Evolutionary conservation across 2,888 invertebrate species (phyloP).

Genomic region (Steinernema carpocapsae): DNA sequence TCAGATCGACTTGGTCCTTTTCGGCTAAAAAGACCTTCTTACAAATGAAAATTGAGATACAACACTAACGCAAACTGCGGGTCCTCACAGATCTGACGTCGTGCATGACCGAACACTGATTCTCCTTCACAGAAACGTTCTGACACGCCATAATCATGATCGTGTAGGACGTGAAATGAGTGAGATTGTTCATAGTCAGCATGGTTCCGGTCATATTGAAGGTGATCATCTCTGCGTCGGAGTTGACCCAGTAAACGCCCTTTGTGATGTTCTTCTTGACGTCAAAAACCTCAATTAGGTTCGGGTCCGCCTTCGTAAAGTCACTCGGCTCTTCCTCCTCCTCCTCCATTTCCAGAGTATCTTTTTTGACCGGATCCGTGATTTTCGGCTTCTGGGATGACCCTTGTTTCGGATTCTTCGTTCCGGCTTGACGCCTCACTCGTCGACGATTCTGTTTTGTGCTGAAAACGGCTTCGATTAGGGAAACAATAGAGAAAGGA

Average conservation of each 20-base stretch:
- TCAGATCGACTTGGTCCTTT: constrained; percentile 45
- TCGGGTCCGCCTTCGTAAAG: neutral
- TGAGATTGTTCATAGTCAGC: constrained; percentile 4
- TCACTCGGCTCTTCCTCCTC: neutral
- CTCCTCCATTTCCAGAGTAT: neutral
- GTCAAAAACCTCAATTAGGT: neutral
- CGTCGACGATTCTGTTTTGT: neutral
- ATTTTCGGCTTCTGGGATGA: neutral
- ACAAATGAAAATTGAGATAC: neutral
- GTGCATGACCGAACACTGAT: constrained; percentile 45
- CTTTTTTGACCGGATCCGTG: neutral
- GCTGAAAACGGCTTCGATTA: neutral
- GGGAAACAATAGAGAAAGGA: neutral
- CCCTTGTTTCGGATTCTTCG: neutral
- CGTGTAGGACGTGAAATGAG: constrained; percentile 32
- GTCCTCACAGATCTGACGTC: neutral
- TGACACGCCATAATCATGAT: constrained; percentile 62
- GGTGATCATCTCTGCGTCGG: constrained; percentile 25
- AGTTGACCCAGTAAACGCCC: neutral
- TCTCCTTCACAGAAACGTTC: constrained; percentile 43
- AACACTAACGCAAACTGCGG: too few relatives aligned
- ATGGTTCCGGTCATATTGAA: constrained; percentile 29
- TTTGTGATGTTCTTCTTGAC: neutral
- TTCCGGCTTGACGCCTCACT: neutral
- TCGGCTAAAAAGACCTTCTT: constrained; percentile 43